Base-by-base conservation (phyloP, 1,140 invertebrate genomes). In the Melitaea cinxia region DNA sequence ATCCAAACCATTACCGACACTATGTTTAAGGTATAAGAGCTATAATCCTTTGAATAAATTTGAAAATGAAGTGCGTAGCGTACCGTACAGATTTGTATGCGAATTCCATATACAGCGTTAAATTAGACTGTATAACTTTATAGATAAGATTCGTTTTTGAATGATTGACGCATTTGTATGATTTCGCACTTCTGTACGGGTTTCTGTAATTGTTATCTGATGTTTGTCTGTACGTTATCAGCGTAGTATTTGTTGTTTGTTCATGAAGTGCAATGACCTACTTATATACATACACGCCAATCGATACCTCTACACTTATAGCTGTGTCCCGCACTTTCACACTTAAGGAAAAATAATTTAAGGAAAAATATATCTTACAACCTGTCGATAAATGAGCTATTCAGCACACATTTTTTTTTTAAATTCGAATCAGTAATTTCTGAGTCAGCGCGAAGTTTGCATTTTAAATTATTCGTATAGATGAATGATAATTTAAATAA, bases 241-340 rank as follows among this genome's bases (percentile, higher is more conserved):
- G 23, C 35, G 45, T 64, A 45, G 50, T 55, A 42, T 56, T 49
- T 64, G 50, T 47, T 63, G 28, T 65, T 65, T 65, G 54, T 21
- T 30, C 23, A 47, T 58, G 30, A 65, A 65, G 62, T 65, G 62
- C 54, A 65, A 52, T 65, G 62, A 33, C 62, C 62, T 58, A 65
- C 62, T 65, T 65, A 65, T 56, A 56, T 65, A 65, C 53, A 50
- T 64, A 45, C 55, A 17, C 39, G 37, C 7, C 53, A 33, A 39
- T 55, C 53, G 53, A 55, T 39, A 55, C 23, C 9, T 30, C 17
- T 54, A 21, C 21, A 37, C 21, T n/a, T 54, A 12, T 33, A 33
- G n/a, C n/a, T 33, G 9, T 33, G 10, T 12, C 7, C 10, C n/a
- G n/a, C 9, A 33, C 9, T 33, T 33, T 33, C 10, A 33, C 10